phyloP scores from a whole-genome alignment of 2,797 vertebrate species.

The Scolopax rusticola region DNA sequence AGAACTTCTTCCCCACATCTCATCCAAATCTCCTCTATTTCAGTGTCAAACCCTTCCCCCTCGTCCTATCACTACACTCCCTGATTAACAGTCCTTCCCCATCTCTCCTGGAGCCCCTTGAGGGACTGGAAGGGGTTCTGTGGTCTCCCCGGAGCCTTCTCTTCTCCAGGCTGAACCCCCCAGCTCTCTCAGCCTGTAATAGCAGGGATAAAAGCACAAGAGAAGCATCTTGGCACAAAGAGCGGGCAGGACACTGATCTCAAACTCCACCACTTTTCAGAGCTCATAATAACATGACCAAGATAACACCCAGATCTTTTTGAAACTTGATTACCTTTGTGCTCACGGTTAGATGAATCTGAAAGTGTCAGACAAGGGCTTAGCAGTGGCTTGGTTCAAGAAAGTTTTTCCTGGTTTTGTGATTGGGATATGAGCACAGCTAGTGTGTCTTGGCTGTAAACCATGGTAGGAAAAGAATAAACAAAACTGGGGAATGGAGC shows the following conservation, averaged over 20 bases:
- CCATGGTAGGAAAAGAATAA: slow-evolving; percentile 19
- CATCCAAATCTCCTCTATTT: too few relatives aligned
- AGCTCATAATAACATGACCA: background rate
- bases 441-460: slow-evolving; percentile 63
- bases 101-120: too few relatives aligned
- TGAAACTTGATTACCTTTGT: slow-evolving; percentile 23
- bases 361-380: background rate
- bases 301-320: background rate
- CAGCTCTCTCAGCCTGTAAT: background rate
- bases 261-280: background rate
- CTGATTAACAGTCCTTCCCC: too few relatives aligned
- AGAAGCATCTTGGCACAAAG: background rate
- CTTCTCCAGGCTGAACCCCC: too few relatives aligned
- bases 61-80: too few relatives aligned
- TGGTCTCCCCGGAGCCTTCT: too few relatives aligned
- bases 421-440: slow-evolving; percentile 36
- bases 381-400: background rate
- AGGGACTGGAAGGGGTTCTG: too few relatives aligned
- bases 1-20: too few relatives aligned
- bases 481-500: slow-evolving; percentile 22
- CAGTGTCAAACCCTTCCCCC: too few relatives aligned
- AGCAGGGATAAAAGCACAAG: background rate
- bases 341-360: slow-evolving; percentile 15
- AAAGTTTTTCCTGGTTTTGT: slow-evolving; percentile 38
- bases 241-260: background rate